These are phyloP conservation scores for Bambusicola thoracicus DNA, from an alignment of 2,113 vertebrate genomes.

Conservation along the genomic window DNA sequence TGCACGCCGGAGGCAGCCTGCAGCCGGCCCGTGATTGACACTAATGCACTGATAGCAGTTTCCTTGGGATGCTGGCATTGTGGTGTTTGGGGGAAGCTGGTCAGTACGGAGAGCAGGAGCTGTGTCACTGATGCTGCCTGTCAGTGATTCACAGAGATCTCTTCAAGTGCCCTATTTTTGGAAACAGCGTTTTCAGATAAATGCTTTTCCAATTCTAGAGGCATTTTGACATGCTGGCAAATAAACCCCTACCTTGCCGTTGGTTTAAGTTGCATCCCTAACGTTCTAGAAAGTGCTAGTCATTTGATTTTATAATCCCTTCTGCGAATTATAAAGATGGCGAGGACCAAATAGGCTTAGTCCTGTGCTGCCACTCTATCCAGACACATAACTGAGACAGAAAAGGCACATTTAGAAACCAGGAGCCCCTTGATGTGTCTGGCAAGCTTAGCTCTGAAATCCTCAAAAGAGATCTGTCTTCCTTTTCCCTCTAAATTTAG, in stretches of 20 bases:
- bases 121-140: not conserved
- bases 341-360: constrained; percentile 62
- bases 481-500: constrained; percentile 65
- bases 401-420: constrained; percentile 38
- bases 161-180: constrained; percentile 36
- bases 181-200: constrained; percentile 45
- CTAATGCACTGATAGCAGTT: not conserved
- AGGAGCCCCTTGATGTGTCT: constrained; percentile 54
- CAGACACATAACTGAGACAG: not conserved
- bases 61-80: not conserved
- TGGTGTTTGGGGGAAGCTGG: not conserved
- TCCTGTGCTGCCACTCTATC: constrained; percentile 51
- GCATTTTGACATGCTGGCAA: constrained; percentile 24
- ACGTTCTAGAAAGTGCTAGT: constrained; percentile 18
- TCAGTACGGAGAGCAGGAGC: constrained; percentile 16
- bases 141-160: constrained; percentile 9
- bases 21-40: not conserved
- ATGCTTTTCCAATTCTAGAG: constrained; percentile 37
- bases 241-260: constrained; percentile 45
- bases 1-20: not conserved
- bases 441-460: constrained; percentile 58
- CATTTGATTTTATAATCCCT: constrained; percentile 54
- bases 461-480: constrained; percentile 44
- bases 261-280: constrained; percentile 50
- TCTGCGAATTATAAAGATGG: constrained; percentile 46